These are phyloP conservation scores for Passer montanus DNA, from an alignment of 2,113 vertebrate genomes.

Conservation along the genomic window DNA sequence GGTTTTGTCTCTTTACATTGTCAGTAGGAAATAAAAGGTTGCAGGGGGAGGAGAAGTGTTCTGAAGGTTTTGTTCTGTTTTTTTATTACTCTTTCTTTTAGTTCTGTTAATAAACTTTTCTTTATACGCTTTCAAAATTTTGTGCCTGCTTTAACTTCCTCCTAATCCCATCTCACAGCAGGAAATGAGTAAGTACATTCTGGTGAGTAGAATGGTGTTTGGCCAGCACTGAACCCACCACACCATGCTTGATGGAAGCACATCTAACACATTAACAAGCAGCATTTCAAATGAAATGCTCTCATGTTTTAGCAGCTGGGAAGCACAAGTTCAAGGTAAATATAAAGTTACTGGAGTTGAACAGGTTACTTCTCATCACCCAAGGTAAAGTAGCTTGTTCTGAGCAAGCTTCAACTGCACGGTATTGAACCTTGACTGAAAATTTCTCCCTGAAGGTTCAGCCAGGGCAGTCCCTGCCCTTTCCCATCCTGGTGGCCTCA, in stretches of 20 bases:
- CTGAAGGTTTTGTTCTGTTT: neutral
- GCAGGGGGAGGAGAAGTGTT: neutral
- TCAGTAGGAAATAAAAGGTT: neutral
- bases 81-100: neutral
- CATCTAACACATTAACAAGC: neutral
- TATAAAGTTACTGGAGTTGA: neutral
- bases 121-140: neutral
- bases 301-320: neutral
- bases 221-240: neutral
- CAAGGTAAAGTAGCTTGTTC: neutral
- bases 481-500: neutral
- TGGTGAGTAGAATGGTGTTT: neutral
- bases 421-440: neutral
- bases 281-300: neutral
- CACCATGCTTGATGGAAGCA: neutral
- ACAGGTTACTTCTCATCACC: neutral
- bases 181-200: neutral
- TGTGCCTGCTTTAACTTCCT: neutral
- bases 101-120: neutral
- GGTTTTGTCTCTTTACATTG: neutral
- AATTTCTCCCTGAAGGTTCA: neutral
- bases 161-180: neutral
- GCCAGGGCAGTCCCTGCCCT: neutral
- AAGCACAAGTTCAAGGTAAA: neutral
- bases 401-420: neutral